Percentiles rank a stretch among this genome's conserved stretches.
Conservation (phyloP, 2,797 vertebrate genomes). For the Cryptoprocta ferox region DNA sequence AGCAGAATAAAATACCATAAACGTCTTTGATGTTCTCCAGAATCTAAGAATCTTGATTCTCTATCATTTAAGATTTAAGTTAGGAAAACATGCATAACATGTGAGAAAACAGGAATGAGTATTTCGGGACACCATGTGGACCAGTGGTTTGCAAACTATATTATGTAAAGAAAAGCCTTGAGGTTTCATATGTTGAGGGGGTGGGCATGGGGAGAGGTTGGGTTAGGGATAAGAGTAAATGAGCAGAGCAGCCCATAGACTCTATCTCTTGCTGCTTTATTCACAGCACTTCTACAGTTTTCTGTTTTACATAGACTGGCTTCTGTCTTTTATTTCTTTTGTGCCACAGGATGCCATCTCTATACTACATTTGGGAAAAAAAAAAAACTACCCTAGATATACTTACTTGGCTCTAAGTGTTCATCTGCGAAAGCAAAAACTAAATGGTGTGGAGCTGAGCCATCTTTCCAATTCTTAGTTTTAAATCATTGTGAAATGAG, state of each 20-base stretch:
- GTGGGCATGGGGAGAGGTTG: neutral
- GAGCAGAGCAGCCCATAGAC: no score
- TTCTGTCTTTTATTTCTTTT: neutral
- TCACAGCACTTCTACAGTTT: neutral
- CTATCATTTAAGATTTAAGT: neutral
- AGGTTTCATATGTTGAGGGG: neutral
- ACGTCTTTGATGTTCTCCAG: neutral
- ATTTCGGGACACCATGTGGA: neutral
- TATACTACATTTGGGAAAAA: neutral
- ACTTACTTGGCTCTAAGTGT: neutral
- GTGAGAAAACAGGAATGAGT: neutral
- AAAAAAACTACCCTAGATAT: neutral
- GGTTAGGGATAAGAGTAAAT: neutral
- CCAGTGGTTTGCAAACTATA: neutral
- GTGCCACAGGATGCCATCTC: neutral
- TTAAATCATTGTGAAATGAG: neutral
- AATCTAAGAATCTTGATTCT: neutral
- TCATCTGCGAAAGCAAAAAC: neutral
- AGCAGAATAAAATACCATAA: neutral
- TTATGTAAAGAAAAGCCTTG: neutral
- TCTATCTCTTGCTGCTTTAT: neutral
- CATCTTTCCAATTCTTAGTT: neutral
- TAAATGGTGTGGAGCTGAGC: neutral
- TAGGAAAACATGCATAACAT: neutral
- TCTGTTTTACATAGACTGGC: neutral